These are phyloP conservation scores for Dicrurus megarhynchus DNA, from an alignment of 2,113 vertebrate genomes.

Conservation along the genomic window DNA sequence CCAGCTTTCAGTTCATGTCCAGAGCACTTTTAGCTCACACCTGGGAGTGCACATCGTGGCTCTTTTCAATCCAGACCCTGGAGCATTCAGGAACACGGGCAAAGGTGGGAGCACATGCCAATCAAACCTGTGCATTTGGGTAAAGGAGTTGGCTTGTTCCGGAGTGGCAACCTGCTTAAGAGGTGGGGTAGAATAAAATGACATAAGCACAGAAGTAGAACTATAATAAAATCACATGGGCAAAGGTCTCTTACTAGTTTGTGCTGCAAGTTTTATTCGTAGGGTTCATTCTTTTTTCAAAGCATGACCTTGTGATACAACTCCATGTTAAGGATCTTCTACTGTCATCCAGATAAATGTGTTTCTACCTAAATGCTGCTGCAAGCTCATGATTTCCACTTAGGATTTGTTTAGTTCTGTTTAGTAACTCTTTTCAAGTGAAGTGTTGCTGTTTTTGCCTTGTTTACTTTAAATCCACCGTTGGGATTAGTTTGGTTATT, in stretches of 20 bases:
- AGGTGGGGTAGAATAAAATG: not conserved
- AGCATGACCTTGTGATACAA: not conserved
- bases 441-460: constrained; percentile 17
- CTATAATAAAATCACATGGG: not conserved
- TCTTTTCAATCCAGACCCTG: not conserved
- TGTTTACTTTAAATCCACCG: constrained; percentile 14
- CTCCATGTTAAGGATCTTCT: not conserved
- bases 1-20: not conserved
- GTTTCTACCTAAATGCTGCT: not conserved
- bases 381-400: not conserved
- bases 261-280: not conserved
- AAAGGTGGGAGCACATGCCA: not conserved
- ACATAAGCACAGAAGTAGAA: not conserved
- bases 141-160: not conserved
- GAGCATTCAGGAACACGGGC: not conserved
- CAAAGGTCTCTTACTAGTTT: not conserved
- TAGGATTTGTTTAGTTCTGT: not conserved
- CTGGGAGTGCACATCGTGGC: fast-evolving
- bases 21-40: not conserved
- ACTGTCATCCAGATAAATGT: not conserved
- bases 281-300: not conserved
- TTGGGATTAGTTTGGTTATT: constrained; percentile 36
- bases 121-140: not conserved
- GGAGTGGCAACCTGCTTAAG: not conserved
- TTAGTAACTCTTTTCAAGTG: not conserved